Conservation (phyloP, 2,888 invertebrate species). For the Ennomos fuscantarius region DNA sequence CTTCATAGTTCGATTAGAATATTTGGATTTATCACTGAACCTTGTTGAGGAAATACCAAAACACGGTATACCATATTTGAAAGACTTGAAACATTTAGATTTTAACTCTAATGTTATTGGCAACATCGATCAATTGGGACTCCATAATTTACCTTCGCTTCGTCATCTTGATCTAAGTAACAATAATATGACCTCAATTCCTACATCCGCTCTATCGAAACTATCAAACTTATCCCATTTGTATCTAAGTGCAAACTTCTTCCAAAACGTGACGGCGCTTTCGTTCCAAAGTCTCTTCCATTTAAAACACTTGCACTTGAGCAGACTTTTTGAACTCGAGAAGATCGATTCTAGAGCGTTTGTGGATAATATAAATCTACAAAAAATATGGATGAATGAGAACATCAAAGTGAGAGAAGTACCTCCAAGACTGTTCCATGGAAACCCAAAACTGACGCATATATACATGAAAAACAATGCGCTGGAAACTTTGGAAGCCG, state of each 20-base stretch:
- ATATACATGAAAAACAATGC: constrained; percentile 92
- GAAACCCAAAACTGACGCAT: constrained; percentile 91
- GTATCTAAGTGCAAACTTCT: constrained; percentile 92
- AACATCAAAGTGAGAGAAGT: constrained; percentile 90
- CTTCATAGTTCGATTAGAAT: constrained; percentile 88
- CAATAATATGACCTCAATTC: constrained; percentile 92
- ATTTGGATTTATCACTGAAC: constrained; percentile 92
- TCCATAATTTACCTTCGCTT: constrained; percentile 90
- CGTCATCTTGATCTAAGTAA: constrained; percentile 91
- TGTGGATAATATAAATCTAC: constrained; percentile 93
- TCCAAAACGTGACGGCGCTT: constrained; percentile 89
- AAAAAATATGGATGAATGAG: constrained; percentile 91
- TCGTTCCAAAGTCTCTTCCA: constrained; percentile 94
- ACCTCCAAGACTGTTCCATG: constrained; percentile 93
- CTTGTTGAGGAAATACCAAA: constrained; percentile 89
- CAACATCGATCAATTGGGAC: constrained; percentile 88
- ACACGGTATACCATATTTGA: constrained; percentile 89
- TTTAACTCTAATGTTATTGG: constrained; percentile 91
- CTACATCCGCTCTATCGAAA: constrained; percentile 90
- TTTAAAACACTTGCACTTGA: constrained; percentile 90
- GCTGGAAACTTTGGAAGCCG: constrained; percentile 90
- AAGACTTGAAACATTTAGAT: constrained; percentile 88
- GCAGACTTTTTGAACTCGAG: constrained; percentile 87
- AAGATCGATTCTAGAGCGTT: constrained; percentile 92
- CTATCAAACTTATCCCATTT: constrained; percentile 91